A percentile compares a stretch with the other conserved stretches of the same genome.
These are phyloP conservation scores for Sebastes taczanowskii DNA, from an alignment of 2,797 vertebrate species.

Conservation along the genomic window DNA sequence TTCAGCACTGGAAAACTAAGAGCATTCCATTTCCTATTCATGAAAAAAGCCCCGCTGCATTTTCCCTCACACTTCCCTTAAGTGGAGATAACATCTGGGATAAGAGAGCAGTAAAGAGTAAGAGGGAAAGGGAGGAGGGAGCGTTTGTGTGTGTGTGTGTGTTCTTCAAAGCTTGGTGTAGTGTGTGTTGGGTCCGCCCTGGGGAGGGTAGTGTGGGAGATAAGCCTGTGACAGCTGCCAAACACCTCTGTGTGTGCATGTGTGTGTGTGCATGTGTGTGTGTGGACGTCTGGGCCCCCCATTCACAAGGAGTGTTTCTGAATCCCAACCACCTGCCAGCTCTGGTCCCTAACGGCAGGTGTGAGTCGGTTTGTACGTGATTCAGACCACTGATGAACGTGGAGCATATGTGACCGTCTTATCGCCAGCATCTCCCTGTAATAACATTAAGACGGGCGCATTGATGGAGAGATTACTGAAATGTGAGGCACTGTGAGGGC, in stretches of 20 bases:
- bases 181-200: conserved; percentile 63
- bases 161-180: conserved; percentile 46
- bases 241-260: conserved; percentile 64
- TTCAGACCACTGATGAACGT: conserved; percentile 49
- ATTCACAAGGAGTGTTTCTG: conserved; percentile 63
- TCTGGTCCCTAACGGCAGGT: conserved; percentile 64
- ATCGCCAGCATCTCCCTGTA: conserved; percentile 60
- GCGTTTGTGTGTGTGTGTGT: conserved; percentile 25
- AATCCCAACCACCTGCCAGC: conserved; percentile 75
- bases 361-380: conserved; percentile 61
- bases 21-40: conserved; percentile 60
- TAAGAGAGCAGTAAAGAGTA: conserved; percentile 62
- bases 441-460: conserved; percentile 52
- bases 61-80: conserved; percentile 70
- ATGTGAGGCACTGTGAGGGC: conserved; percentile 43
- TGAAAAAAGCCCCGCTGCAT: conserved; percentile 47
- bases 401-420: conserved; percentile 64
- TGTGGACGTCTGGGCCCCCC: conserved; percentile 39
- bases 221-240: conserved; percentile 82
- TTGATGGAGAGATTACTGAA: conserved; percentile 72
- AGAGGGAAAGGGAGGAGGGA: conserved; percentile 42
- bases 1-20: conserved; percentile 17
- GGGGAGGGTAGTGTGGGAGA: conserved; percentile 68
- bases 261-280: conserved; percentile 26
- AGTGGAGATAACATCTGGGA: conserved; percentile 79